Evolutionary conservation across 2,113 vertebrate species (phyloP).

Genomic region (Orycteropus afer): DNA sequence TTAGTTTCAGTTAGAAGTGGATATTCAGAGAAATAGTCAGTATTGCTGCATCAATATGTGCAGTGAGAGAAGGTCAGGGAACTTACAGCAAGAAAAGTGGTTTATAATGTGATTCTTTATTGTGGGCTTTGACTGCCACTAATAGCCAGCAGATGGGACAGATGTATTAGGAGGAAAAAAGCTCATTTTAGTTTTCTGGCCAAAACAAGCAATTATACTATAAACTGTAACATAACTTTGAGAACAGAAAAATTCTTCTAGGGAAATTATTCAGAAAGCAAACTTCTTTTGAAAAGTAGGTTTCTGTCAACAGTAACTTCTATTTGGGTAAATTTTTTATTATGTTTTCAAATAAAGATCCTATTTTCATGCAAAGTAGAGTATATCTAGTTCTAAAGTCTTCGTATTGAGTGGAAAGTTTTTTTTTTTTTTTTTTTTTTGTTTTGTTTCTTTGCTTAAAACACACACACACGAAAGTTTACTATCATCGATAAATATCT

Average conservation of each 20-base stretch:
- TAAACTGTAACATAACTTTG: constrained; percentile 7
- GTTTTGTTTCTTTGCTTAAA: neutral
- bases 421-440: neutral
- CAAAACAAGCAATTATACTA: neutral
- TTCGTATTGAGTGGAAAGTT: neutral
- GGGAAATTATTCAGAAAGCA: neutral
- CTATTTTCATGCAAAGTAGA: neutral
- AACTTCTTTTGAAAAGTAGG: neutral
- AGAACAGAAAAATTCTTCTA: neutral
- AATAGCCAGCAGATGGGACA: constrained; percentile 32
- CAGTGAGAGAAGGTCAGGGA: neutral
- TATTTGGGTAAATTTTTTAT: neutral
- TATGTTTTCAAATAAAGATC: neutral
- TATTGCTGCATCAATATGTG: neutral
- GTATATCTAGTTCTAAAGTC: neutral
- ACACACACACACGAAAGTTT: neutral
- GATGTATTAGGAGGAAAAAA: constrained; percentile 1
- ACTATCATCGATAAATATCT: neutral
- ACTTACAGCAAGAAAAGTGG: neutral
- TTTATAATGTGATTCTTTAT: constrained; percentile 22
- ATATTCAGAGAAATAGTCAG: constrained; percentile 34
- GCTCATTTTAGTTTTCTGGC: neutral
- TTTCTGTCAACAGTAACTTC: neutral
- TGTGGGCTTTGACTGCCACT: neutral
- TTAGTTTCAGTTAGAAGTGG: neutral